A percentile compares a stretch with the other conserved stretches of the same genome.
phyloP scores from a whole-genome alignment of 2,797 vertebrate species.

The Cyclopterus lumpus region DNA sequence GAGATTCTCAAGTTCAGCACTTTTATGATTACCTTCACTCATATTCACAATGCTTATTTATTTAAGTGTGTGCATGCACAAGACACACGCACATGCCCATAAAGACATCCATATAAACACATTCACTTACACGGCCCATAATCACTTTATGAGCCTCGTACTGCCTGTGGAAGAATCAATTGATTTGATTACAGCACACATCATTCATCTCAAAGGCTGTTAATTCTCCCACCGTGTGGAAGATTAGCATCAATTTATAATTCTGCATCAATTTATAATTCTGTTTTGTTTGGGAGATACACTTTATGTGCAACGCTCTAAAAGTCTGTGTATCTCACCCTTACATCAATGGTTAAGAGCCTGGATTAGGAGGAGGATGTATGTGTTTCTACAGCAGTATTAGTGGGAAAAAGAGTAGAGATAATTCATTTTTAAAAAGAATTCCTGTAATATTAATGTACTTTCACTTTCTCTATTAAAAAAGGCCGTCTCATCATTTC shows the following conservation, averaged over 20 bases:
- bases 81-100: conserved; percentile 13
- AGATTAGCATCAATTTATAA: conserved; percentile 36
- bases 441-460: conserved; percentile 21
- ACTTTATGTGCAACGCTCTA: background rate
- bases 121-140: conserved; percentile 41
- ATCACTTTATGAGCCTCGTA: conserved; percentile 55
- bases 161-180: conserved; percentile 43
- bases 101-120: conserved; percentile 42
- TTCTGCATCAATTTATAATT: conserved; percentile 10
- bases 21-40: conserved; percentile 72
- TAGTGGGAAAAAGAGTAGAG: conserved; percentile 1
- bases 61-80: conserved; percentile 20
- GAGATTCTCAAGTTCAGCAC: conserved; percentile 72
- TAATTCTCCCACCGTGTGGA: conserved; percentile 28
- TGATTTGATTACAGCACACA: conserved; percentile 51
- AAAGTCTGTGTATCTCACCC: background rate
- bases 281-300: background rate
- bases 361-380: background rate
- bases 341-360: background rate
- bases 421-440: background rate
- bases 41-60: conserved; percentile 41
- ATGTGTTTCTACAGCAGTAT: background rate
- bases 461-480: background rate
- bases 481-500: background rate
- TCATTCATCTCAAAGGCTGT: conserved; percentile 30